Conservation (phyloP, 2,797 vertebrate species). For the Lutjanus campechanus region DNA sequence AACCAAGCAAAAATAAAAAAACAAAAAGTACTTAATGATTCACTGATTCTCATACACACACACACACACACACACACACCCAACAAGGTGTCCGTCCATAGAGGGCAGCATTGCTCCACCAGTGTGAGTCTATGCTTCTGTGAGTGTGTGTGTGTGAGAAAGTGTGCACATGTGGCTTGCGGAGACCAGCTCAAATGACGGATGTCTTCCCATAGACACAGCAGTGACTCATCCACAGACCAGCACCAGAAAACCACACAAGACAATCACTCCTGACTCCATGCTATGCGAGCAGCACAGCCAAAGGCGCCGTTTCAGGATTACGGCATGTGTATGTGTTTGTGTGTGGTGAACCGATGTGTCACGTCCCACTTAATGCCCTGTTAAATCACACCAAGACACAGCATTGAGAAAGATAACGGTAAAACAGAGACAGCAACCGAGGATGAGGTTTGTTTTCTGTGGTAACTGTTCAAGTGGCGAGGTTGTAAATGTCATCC, state of each 20-base stretch:
- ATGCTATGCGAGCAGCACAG: conserved; percentile 11
- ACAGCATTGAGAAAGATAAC: conserved; percentile 43
- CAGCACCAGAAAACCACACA: conserved; percentile 62
- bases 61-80: not conserved
- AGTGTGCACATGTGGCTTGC: conserved; percentile 54
- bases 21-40: too few relatives aligned
- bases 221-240: conserved; percentile 72
- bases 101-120: conserved; percentile 75
- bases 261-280: conserved; percentile 61
- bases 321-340: conserved; percentile 38
- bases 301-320: conserved; percentile 43
- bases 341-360: conserved; percentile 65
- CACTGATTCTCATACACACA: not conserved
- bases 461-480: conserved; percentile 55
- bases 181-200: conserved; percentile 53
- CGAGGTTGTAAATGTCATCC: conserved; percentile 72
- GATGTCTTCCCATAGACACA: conserved; percentile 74
- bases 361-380: conserved; percentile 56
- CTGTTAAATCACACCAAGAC: conserved; percentile 65
- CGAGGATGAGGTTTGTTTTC: conserved; percentile 53
- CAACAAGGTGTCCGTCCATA: conserved; percentile 36
- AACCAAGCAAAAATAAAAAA: too few relatives aligned
- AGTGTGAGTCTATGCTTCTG: not conserved
- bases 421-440: conserved; percentile 26
- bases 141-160: not conserved